phyloP scores from a whole-genome alignment of 2,888 invertebrate species.

The Marronus borbonicus region DNA sequence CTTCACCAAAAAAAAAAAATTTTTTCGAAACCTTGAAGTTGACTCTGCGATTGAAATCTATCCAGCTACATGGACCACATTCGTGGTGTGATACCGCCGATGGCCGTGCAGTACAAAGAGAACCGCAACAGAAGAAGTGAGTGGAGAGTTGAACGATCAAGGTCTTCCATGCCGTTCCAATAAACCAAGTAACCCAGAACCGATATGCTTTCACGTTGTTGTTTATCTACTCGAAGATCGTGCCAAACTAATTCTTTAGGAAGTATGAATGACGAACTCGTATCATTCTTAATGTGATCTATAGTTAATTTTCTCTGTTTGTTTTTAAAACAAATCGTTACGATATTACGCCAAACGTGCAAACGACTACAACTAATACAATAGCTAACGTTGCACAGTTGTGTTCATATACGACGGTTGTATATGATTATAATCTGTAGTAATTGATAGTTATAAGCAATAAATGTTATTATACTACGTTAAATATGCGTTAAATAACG shows the following conservation, averaged over 20 bases:
- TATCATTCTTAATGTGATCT: not conserved
- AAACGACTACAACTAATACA: not conserved
- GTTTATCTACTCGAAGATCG: slow-evolving; percentile 9
- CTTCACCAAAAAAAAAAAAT: slow-evolving; percentile 4
- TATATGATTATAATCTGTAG: not conserved
- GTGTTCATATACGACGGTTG: no score
- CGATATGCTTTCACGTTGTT: slow-evolving; percentile 32
- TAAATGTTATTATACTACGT: not conserved
- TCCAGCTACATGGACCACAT: slow-evolving; percentile 1
- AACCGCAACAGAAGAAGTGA: slow-evolving; percentile 44
- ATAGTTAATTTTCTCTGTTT: slow-evolving; percentile 3
- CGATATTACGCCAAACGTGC: not conserved
- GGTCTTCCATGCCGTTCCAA: slow-evolving; percentile 32
- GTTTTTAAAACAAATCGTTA: not conserved
- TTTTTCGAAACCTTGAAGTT: slow-evolving; percentile 27
- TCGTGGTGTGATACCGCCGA: slow-evolving; percentile 20
- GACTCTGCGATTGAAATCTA: slow-evolving; percentile 31
- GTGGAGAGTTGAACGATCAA: slow-evolving; percentile 31
- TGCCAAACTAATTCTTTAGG: slow-evolving; percentile 4
- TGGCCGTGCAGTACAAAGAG: slow-evolving; percentile 24
- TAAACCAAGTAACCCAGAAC: slow-evolving; percentile 32
- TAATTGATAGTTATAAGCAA: slow-evolving; percentile 9
- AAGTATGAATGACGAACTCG: slow-evolving; percentile 13
- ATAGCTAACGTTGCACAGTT: not conserved
- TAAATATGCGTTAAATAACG: slow-evolving; percentile 13